A percentile compares a stretch with the other conserved stretches of the same genome.
Conservation (phyloP, 2,113 vertebrate genomes). For the Excalfactoria chinensis region DNA sequence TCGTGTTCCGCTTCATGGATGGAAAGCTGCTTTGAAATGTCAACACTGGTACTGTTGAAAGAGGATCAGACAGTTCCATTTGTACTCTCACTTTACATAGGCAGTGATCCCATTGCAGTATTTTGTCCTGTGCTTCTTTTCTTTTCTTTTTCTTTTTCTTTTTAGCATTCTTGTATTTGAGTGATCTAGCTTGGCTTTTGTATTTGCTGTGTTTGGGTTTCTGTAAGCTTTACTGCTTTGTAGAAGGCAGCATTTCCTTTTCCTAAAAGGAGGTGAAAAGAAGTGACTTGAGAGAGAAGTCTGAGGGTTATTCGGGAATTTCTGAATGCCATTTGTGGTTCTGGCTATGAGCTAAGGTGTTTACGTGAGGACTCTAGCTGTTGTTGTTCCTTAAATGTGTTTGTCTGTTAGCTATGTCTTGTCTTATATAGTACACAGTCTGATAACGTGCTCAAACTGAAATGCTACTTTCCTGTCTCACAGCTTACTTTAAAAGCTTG, state of each 20-base stretch:
- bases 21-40: background rate
- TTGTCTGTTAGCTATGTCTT: background rate
- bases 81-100: background rate
- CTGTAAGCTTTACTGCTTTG: background rate
- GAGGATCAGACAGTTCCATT: background rate
- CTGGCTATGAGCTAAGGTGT: background rate
- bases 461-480: background rate
- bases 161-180: background rate
- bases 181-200: background rate
- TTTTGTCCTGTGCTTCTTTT: background rate
- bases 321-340: background rate
- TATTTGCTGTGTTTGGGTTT: background rate
- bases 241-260: background rate
- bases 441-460: background rate
- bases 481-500: background rate
- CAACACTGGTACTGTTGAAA: background rate
- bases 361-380: fast-evolving
- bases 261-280: fast-evolving
- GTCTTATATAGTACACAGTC: background rate
- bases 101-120: background rate
- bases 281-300: background rate
- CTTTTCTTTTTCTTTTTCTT: background rate
- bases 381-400: background rate
- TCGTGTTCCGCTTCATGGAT: background rate
- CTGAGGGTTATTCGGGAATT: background rate